A percentile compares a stretch with the other conserved stretches of the same genome.
Evolutionary conservation across 1,140 invertebrate species (phyloP).

Genomic region (Caerostris extrusa): DNA sequence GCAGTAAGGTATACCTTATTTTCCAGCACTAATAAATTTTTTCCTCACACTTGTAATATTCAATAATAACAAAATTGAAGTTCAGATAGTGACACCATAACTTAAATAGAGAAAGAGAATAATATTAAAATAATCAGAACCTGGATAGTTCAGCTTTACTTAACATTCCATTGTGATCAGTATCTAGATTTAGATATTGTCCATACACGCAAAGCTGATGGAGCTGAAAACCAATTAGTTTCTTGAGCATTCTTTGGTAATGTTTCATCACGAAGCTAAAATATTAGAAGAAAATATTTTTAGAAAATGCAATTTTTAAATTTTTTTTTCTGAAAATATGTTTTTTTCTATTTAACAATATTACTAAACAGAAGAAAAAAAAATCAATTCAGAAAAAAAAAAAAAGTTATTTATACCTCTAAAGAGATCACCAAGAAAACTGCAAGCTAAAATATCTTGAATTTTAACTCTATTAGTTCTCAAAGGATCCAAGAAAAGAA

Average conservation of each 20-base stretch:
- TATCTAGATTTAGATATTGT: constrained; percentile 95
- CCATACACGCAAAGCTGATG: constrained; percentile 93
- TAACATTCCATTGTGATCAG: constrained; percentile 97
- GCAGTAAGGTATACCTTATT: too few species aligned
- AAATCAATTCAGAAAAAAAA: neutral
- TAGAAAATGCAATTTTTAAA: neutral
- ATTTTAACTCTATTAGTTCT: constrained; percentile 94
- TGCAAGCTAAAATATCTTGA: constrained; percentile 93
- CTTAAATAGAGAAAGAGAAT: neutral
- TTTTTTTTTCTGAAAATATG: neutral
- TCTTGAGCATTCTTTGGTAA: constrained; percentile 91
- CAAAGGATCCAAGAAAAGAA: constrained; percentile 96
- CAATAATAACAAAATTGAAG: neutral
- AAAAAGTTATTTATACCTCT: constrained; percentile 84
- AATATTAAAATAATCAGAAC: constrained; percentile 81
- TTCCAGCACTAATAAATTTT: neutral
- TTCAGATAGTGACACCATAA: neutral
- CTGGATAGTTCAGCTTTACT: constrained; percentile 92
- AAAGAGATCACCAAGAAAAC: constrained; percentile 95
- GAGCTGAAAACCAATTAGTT: constrained; percentile 96
- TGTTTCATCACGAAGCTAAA: constrained; percentile 88
- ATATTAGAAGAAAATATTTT: neutral
- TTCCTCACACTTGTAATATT: neutral
- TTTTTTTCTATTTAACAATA: neutral
- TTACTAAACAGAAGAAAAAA: neutral